Percentiles rank a stretch among this genome's conserved stretches.
phyloP scores from a whole-genome alignment of 2,113 vertebrate genomes.

The Alectura lathami region DNA sequence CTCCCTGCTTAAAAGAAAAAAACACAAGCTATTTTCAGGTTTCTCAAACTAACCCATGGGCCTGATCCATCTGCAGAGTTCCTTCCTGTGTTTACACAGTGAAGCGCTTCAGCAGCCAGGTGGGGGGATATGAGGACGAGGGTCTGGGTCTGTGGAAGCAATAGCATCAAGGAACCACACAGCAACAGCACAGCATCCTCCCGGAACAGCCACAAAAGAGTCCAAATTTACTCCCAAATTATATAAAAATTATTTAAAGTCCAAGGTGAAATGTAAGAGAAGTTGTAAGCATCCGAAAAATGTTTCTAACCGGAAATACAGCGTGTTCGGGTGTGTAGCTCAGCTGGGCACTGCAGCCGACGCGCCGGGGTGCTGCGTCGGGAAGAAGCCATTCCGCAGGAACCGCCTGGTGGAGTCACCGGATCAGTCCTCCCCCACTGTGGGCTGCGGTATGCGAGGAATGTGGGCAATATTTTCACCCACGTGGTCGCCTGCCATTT shows the following conservation, averaged over 20 bases:
- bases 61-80: neutral
- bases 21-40: neutral
- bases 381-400: neutral
- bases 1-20: neutral
- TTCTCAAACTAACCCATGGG: neutral
- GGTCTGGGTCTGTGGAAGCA: neutral
- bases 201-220: neutral
- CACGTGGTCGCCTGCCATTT: too few species aligned
- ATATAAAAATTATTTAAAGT: neutral
- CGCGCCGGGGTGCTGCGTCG: neutral
- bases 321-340: fast-evolving
- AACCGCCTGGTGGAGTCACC: neutral
- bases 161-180: fast-evolving
- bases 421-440: neutral
- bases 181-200: neutral
- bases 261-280: neutral
- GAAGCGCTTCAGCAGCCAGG: neutral
- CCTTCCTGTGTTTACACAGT: too few species aligned
- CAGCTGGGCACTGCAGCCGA: neutral
- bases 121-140: neutral
- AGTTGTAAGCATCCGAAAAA: fast-evolving
- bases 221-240: neutral
- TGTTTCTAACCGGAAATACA: fast-evolving
- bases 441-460: neutral
- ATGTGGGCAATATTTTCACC: neutral